phyloP scores from a whole-genome alignment of 2,888 invertebrate species.

The Nematopogon swammerdamellus region DNA sequence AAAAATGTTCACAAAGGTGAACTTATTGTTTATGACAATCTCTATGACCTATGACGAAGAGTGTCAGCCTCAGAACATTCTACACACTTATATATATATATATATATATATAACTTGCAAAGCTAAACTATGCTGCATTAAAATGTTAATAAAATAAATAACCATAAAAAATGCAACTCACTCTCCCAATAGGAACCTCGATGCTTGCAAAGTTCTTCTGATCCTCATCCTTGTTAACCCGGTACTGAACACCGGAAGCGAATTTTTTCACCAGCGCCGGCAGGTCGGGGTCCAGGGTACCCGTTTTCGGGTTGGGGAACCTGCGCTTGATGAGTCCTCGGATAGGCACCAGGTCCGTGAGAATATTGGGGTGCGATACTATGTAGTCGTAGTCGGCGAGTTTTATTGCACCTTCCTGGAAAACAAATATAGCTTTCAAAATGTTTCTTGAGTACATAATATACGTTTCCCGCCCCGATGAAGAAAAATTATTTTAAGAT shows the following conservation, averaged over 20 bases:
- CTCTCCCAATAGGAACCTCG: slow-evolving; percentile 66
- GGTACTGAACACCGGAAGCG: slow-evolving; percentile 67
- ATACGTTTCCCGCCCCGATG: too few relatives aligned
- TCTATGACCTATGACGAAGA: too few relatives aligned
- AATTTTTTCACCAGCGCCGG: slow-evolving; percentile 60
- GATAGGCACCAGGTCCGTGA: slow-evolving; percentile 71
- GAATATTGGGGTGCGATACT: slow-evolving; percentile 75
- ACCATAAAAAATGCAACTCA: too few relatives aligned
- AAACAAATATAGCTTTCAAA: slow-evolving; percentile 9
- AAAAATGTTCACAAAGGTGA: too few relatives aligned
- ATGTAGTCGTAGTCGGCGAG: slow-evolving; percentile 69
- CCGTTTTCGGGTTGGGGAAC: slow-evolving; percentile 67
- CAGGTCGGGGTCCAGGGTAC: slow-evolving; percentile 67
- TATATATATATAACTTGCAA: too few relatives aligned
- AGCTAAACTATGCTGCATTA: too few relatives aligned
- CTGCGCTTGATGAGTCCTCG: slow-evolving; percentile 74
- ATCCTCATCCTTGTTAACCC: slow-evolving; percentile 61
- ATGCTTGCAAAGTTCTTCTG: slow-evolving; percentile 70
- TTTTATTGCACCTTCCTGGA: slow-evolving; percentile 63
- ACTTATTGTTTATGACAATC: too few relatives aligned
- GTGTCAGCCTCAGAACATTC: too few relatives aligned
- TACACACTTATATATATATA: too few relatives aligned
- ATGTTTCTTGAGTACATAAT: too few relatives aligned
- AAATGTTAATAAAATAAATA: too few relatives aligned
- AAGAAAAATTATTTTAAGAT: too few relatives aligned